Evolutionary conservation across 2,797 vertebrate genomes (phyloP).

Genomic region (Acropternis orthonyx): DNA sequence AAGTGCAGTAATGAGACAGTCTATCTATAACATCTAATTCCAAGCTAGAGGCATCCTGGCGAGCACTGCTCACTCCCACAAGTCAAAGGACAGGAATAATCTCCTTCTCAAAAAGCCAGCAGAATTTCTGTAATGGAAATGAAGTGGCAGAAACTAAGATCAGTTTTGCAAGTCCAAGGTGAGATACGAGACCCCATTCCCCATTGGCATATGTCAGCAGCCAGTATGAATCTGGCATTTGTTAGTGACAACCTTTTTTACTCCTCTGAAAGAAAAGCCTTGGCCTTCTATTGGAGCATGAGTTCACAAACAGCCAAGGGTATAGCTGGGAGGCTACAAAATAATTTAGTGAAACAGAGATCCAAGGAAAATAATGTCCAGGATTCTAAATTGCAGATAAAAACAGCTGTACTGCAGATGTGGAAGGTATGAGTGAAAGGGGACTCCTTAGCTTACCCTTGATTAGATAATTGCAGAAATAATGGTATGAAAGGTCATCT

Average conservation of each 20-base stretch:
- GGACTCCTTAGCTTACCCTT: not conserved
- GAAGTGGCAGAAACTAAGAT: not conserved
- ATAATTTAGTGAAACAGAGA: not conserved
- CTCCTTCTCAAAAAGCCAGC: not conserved
- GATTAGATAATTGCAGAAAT: not conserved
- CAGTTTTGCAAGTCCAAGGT: not conserved
- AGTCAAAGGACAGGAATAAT: not conserved
- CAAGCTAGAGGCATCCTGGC: not conserved
- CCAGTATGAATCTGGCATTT: not conserved
- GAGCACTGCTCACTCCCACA: not conserved
- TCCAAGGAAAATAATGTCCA: not conserved
- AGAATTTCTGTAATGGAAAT: not conserved
- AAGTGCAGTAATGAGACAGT: not conserved
- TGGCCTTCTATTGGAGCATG: not conserved
- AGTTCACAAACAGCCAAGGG: not conserved
- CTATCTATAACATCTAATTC: not conserved
- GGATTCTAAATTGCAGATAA: not conserved
- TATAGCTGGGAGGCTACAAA: not conserved
- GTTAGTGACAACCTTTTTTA: not conserved
- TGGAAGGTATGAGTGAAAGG: not conserved
- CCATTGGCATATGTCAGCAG: not conserved
- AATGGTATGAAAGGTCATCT: not conserved
- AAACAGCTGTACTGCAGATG: not conserved
- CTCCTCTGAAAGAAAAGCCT: not conserved
- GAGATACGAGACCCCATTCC: not conserved